phyloP scores from a whole-genome alignment of 2,797 vertebrate genomes.

The Pterois miles region DNA sequence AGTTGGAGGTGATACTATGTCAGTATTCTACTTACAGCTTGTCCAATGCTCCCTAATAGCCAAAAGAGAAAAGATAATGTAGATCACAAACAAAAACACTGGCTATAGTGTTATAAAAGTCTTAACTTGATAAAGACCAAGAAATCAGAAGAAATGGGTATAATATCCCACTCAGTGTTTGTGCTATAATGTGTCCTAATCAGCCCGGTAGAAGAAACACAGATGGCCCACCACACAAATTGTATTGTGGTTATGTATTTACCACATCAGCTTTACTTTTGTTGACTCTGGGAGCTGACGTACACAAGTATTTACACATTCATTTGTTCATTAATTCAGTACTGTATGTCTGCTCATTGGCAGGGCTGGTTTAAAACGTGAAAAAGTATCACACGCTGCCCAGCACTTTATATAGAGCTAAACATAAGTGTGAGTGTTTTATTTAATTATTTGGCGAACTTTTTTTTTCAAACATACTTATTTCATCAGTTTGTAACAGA shows the following conservation, averaged over 20 bases:
- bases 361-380: not conserved
- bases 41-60: not conserved
- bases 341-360: not conserved
- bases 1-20: too few relatives aligned
- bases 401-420: not conserved
- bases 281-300: not conserved
- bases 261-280: not conserved
- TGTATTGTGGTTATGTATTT: not conserved
- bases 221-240: slow-evolving; percentile 1
- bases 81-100: not conserved
- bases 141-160: not conserved
- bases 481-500: not conserved
- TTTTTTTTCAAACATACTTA: not conserved
- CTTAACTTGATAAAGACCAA: not conserved
- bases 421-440: not conserved
- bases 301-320: slow-evolving; percentile 6
- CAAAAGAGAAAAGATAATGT: not conserved
- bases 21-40: too few relatives aligned
- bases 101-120: not conserved
- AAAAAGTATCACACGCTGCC: not conserved
- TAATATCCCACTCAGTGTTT: not conserved
- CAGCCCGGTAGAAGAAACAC: not conserved
- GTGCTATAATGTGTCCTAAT: not conserved
- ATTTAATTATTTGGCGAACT: not conserved
- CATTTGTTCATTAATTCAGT: not conserved